Base-by-base conservation (phyloP, 53 echinoderm and acorn worm genomes). In the Paelopatides confundens region DNA sequence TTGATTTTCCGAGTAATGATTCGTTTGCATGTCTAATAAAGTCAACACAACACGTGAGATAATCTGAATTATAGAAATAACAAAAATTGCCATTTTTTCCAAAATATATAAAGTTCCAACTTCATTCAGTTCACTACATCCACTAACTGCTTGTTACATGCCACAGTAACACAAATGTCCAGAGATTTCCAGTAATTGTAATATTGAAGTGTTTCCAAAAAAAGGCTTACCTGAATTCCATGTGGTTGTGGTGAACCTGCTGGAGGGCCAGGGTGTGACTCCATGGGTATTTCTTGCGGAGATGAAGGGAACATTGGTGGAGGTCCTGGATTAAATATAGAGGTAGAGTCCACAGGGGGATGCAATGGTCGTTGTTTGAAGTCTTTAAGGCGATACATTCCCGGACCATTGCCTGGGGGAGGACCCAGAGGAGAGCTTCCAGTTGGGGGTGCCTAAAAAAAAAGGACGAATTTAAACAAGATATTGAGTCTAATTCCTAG, bases 311-410 rank as follows among this genome's bases (percentile, higher is more conserved):
- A 50, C 48, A 43, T 67, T n/a, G 66, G 35, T 62, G 82, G 76
- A 13, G 65, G 50, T 23, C 82, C 46, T 46, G 46, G 39, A 15
- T 17, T 74, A 26, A 43, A 39, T 23, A 46, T 81, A 35, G 86
- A 85, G 3, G 24, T 9, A 17, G 74, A 9, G 35, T 23, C 34
- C 38, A 81, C 67, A 18, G 95, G 93, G 85, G 87, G 65, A 26
- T 89, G 70, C 85, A 95, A 81, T 33, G 93, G 88, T 69, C 76
- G 89, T 85, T 95, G 93, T n/a, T 91, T 89, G 64, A 69, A 87
- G 30, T 85, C 87, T 35, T 49, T 76, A 24, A 86, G 91, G 48
- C 91, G 85, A 62, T 68, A 91, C 18, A 47, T 43, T 74, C 74
- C 74, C 46, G 23, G 74, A 74, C 89, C 70, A 33, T 71, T 47